Percentiles rank a stretch among this genome's conserved stretches.
phyloP scores from a whole-genome alignment of 92 coral and sea anemone genomes.

The Palythoa caribaeorum region DNA sequence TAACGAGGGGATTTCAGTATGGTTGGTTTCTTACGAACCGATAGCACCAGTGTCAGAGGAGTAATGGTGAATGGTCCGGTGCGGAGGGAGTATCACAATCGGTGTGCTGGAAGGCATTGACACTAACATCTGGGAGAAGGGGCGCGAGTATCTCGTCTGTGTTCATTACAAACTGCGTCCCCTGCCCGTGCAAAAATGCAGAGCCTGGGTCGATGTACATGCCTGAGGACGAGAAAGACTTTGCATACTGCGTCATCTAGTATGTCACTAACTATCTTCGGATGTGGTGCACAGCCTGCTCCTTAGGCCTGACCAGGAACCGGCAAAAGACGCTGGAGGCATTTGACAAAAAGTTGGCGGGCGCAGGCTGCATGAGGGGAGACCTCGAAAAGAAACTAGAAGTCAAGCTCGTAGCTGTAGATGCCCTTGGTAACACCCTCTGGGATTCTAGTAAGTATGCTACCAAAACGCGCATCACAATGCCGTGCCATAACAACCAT shows the following conservation, averaged over 20 bases:
- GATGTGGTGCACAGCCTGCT: constrained; percentile 19
- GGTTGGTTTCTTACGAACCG: no score
- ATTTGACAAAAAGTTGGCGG: constrained; percentile 55
- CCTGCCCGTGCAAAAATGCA: constrained; percentile 1
- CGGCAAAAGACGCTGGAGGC: constrained; percentile 29
- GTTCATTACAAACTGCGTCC: constrained; percentile 31
- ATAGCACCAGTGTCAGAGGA: no score
- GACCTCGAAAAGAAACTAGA: constrained; percentile 46
- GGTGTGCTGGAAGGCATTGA: no score
- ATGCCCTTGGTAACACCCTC: constrained; percentile 53
- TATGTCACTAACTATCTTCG: neutral
- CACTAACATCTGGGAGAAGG: no score
- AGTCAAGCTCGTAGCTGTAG: constrained; percentile 57
- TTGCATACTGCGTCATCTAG: no score
- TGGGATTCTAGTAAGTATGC: constrained; percentile 58
- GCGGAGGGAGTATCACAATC: no score
- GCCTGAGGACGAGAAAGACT: neutral
- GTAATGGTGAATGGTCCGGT: no score
- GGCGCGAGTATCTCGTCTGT: constrained; percentile 14
- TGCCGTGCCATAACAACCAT: constrained; percentile 66
- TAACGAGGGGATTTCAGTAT: no score
- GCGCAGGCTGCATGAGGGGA: constrained; percentile 34
- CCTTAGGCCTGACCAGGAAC: constrained; percentile 54
- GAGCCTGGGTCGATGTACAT: constrained; percentile 21
- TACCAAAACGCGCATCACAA: neutral